Percentiles rank a stretch among this genome's conserved stretches.
Evolutionary conservation across 2,797 vertebrate species (phyloP).

Genomic region (Enteromius mattozi): DNA sequence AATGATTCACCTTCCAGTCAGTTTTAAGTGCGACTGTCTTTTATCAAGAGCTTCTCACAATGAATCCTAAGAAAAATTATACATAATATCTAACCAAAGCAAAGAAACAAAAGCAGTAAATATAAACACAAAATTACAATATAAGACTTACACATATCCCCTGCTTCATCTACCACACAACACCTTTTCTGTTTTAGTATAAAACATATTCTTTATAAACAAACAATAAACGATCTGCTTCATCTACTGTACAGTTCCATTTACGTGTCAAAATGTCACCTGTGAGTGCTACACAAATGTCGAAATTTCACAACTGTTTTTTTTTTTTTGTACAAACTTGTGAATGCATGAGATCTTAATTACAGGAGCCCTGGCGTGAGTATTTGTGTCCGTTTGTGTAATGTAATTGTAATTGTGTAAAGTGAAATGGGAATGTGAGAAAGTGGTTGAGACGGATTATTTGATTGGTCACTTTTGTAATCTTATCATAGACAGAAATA

Average conservation of each 20-base stretch:
- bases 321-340: slow-evolving; percentile 70
- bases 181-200: slow-evolving; percentile 81
- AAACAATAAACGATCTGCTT: slow-evolving; percentile 85
- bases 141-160: slow-evolving; percentile 78
- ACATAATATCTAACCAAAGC: slow-evolving; percentile 58
- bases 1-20: slow-evolving; percentile 28
- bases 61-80: slow-evolving; percentile 70
- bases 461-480: not conserved
- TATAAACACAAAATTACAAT: slow-evolving; percentile 72
- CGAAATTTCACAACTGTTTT: slow-evolving; percentile 64
- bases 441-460: slow-evolving; percentile 43
- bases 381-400: not conserved
- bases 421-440: not conserved
- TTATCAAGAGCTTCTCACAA: slow-evolving; percentile 61
- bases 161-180: slow-evolving; percentile 78
- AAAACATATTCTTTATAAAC: slow-evolving; percentile 91
- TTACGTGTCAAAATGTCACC: slow-evolving; percentile 75
- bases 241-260: slow-evolving; percentile 81
- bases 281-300: slow-evolving; percentile 76
- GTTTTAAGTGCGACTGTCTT: slow-evolving; percentile 39
- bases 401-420: too few relatives aligned
- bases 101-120: slow-evolving; percentile 68
- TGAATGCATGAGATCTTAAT: slow-evolving; percentile 65
- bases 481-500: not conserved
- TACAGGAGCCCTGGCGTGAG: slow-evolving; percentile 36